A percentile compares a stretch with the other conserved stretches of the same genome.
phyloP scores from a whole-genome alignment of 2,797 vertebrate species.

The Liasis olivaceus region DNA sequence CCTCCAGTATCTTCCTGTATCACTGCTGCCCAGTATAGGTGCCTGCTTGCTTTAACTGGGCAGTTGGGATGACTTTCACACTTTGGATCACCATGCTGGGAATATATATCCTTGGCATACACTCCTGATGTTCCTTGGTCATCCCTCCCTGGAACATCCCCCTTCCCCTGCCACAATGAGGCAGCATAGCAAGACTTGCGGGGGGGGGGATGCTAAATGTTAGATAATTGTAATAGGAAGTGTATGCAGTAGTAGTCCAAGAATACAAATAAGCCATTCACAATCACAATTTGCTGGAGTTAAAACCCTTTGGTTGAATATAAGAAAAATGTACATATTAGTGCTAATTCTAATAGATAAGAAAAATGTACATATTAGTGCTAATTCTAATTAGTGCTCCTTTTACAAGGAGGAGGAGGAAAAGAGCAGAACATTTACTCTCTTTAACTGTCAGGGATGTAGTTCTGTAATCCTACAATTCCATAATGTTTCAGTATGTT shows the following conservation, averaged over 20 bases:
- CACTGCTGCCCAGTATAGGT: not conserved
- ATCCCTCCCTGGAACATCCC: not conserved
- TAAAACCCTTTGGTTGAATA: not conserved
- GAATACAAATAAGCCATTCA: not conserved
- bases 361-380: not conserved
- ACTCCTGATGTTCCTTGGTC: not conserved
- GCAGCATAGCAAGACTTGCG: not conserved
- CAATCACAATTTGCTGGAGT: not conserved
- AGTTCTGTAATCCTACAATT: not conserved
- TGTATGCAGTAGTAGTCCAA: not conserved
- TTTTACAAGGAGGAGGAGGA: not conserved
- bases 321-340: not conserved
- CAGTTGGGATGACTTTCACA: not conserved
- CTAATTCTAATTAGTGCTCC: not conserved
- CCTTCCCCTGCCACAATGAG: not conserved
- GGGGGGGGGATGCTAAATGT: not conserved
- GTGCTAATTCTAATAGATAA: not conserved
- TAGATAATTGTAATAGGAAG: not conserved
- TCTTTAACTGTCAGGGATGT: not conserved
- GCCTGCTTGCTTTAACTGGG: not conserved
- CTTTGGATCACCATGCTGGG: not conserved
- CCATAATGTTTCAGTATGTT: not conserved
- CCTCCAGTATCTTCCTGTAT: not conserved
- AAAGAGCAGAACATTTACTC: not conserved
- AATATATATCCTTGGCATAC: too few relatives aligned